Base-by-base conservation (phyloP, 2,888 invertebrate species). In the Spicauda simplicius region DNA sequence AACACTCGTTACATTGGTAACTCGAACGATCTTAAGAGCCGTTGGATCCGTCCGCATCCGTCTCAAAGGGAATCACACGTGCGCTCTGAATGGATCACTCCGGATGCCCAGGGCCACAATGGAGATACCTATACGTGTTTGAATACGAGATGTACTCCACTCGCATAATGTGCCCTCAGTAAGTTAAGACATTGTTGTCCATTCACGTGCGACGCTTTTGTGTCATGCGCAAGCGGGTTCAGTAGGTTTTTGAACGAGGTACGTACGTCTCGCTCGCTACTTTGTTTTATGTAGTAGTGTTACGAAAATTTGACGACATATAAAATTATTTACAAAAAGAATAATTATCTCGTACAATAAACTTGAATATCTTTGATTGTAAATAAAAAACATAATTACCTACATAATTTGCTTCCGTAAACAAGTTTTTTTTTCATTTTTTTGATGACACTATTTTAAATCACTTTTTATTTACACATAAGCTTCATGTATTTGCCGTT, bases 71-170 rank as follows among this genome's bases (percentile, higher is more conserved):
- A 74, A 73, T 73, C 72, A 82, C 91, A 91, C 91, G 91, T 92
- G 91, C 81, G 86, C 78, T 75, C 78, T 91, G 82, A 91, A 92
- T 88, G 78, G 84, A 75, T 72, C 80, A 72, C 86, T 85, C 88
- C 90, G 90, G 90, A 90, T 89, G 76, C 84, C 76, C 72, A 72
- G 74, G 72, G 76, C 76, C 78, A 87, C 87, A 88, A 88, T 85
- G 77, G 76, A 76, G 73, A 74, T 73, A 73, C 59, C 52, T 65
- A 58, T 64, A 65, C 53, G 65, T 60, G 59, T 65, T 65, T 65
- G 65, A 65, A 65, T 67, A 52, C 55, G 66, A 66, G 59, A 65
- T 65, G 66, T 66, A 66, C 66, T 55, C 60, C 48, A 65, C 59
- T 54, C 60, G 56, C 48, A 67, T 67, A 67, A 67, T 67, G 67